Evolutionary conservation across 2,113 vertebrate genomes (phyloP).

Genomic region (Boleophthalmus pectinirostris): DNA sequence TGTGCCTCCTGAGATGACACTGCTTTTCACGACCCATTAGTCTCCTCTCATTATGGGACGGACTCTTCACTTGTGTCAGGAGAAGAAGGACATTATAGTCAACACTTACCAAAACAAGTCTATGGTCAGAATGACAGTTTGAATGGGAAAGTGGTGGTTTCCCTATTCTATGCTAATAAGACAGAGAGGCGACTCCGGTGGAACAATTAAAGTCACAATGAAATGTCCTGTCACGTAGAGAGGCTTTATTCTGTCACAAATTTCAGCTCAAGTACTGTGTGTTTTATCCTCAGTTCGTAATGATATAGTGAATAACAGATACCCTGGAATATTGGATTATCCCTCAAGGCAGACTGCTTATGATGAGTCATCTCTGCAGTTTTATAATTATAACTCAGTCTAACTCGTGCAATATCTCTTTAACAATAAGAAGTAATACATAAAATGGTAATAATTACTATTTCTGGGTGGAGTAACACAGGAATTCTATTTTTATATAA

Average conservation of each 20-base stretch:
- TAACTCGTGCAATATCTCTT: background rate
- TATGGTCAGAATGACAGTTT: slow-evolving; percentile 45
- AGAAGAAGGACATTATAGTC: slow-evolving; percentile 20
- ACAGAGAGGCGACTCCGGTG: background rate
- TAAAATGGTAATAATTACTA: background rate
- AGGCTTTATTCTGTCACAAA: slow-evolving; percentile 1
- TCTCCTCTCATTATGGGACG: slow-evolving; percentile 63
- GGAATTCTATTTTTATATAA: background rate
- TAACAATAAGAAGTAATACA: background rate
- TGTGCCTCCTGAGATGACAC: slow-evolving; percentile 58
- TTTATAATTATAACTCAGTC: background rate
- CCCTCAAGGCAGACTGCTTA: background rate
- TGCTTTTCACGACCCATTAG: slow-evolving; percentile 53
- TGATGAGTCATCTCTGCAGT: slow-evolving; percentile 12
- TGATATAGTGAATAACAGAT: background rate
- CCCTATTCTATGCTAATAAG: slow-evolving; percentile 10
- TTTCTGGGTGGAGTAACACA: background rate
- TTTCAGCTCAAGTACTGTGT: background rate
- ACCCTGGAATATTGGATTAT: background rate
- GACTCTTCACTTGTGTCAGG: slow-evolving; percentile 31
- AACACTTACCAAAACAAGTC: slow-evolving; percentile 32
- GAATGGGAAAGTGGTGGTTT: slow-evolving; percentile 15
- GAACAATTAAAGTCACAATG: slow-evolving; percentile 6
- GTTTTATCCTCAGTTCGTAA: slow-evolving; percentile 3
- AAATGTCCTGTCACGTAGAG: background rate